Percentiles rank a stretch among this genome's conserved stretches.
phyloP scores from a whole-genome alignment of 1,140 invertebrate genomes.

The Drosophila erecta region DNA sequence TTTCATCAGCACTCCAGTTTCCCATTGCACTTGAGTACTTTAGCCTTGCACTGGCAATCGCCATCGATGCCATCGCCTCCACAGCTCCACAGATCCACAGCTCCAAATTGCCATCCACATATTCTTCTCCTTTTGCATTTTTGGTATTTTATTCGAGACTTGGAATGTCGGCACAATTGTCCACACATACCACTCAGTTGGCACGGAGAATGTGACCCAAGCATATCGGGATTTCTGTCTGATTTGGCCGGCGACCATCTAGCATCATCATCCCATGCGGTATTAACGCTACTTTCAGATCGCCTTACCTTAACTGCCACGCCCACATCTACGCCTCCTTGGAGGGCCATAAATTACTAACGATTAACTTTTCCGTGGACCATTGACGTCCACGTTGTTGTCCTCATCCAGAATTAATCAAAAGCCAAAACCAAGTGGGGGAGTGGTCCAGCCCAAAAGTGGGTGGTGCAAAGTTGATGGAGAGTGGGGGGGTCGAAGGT shows the following conservation, averaged over 20 bases:
- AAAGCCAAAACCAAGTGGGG: slow-evolving; percentile 5
- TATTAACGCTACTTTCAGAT: slow-evolving; percentile 1
- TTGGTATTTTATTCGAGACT: slow-evolving; percentile 71
- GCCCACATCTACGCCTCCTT: slow-evolving; percentile 17
- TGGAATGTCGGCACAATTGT: slow-evolving; percentile 27
- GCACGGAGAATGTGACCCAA: not conserved
- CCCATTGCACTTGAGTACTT: slow-evolving; percentile 4
- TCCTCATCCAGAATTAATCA: slow-evolving; percentile 45
- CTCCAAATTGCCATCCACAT: slow-evolving; percentile 60
- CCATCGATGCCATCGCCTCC: slow-evolving; percentile 2
- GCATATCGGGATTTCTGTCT: not conserved
- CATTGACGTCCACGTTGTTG: slow-evolving; percentile 32
- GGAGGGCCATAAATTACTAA: slow-evolving; percentile 71
- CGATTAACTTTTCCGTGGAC: slow-evolving; percentile 69
- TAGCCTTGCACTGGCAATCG: slow-evolving; percentile 5
- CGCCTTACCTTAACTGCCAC: slow-evolving; percentile 12
- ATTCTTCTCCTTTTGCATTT: slow-evolving; percentile 56
- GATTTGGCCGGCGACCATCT: not conserved
- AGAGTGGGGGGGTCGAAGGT: slow-evolving; percentile 30
- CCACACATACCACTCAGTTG: not conserved
- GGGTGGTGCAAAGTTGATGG: not conserved
- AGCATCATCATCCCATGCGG: not conserved
- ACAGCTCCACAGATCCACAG: too few relatives aligned
- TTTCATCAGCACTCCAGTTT: not conserved
- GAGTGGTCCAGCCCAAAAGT: not conserved